Evolutionary conservation across 1,140 invertebrate genomes (phyloP), one percentile per base, ranked within the genome.

Genomic region (Potamilus streckersoni): DNA sequence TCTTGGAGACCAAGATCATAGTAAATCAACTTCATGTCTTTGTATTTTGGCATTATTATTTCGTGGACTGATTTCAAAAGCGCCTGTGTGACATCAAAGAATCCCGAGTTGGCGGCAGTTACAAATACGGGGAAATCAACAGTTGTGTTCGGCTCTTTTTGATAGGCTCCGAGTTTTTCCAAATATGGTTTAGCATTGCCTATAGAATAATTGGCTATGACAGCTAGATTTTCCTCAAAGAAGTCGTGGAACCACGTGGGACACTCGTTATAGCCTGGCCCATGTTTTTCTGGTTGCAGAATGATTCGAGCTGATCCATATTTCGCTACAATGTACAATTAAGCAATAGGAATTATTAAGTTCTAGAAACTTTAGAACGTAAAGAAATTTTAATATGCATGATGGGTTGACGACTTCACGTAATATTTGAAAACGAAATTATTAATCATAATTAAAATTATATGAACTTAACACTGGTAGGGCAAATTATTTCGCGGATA

Each of bases 1-100:
- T 11, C 23, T 20, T 13, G 23, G 1, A 77, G 56, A 27, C 75
- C 75, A 65, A 77, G 68, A 55, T 77, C 70, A 61, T 77, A 77
- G 23, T 72, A 77, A 23, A 77, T 59, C 1, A 77, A 23, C 58
- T 61, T 77, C 15, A 77, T 61, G 58, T 73, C 59, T 63, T 66
- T 59, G 31, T 77, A 77, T 57, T 61, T 73, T 15, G 75, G 75
- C 20, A 72, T 6, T 17, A 77, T 2, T 6, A 60, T 61, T 20
- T 68, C 64, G 49, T 77, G 58, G 14, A 77, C 49, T 14, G 69
- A 67, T 27, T 77, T 67, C 13, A 77, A n/a, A 5, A 77, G 49
- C 2, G 70, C 75, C 58, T 77, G 75, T 4, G 69, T 49, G 17
- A 56, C 27, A 17, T 20, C 31, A 55, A 61, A 77, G 66, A 77